These are phyloP conservation scores for Ptychobarbus kaznakovi DNA, from an alignment of 2,797 vertebrate genomes.

Conservation along the genomic window DNA sequence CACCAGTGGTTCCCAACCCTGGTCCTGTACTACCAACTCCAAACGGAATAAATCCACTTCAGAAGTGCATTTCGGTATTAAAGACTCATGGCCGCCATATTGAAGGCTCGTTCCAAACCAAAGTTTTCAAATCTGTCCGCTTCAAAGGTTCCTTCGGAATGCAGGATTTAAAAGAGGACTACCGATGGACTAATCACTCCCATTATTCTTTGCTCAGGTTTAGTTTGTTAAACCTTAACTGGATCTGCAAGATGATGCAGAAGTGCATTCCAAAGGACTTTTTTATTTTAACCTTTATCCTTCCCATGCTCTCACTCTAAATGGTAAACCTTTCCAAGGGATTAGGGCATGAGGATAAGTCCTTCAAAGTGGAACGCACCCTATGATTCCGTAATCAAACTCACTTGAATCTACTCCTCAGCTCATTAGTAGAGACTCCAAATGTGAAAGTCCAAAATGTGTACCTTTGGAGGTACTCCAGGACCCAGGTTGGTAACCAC, in stretches of 20 bases:
- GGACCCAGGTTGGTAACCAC: not conserved
- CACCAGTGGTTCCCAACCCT: not conserved
- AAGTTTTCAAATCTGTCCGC: not conserved
- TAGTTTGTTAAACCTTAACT: not conserved
- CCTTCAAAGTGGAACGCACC: not conserved
- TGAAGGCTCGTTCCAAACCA: not conserved
- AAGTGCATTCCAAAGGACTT: not conserved
- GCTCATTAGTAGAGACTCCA: not conserved
- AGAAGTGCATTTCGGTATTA: not conserved
- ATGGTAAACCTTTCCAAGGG: not conserved
- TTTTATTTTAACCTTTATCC: not conserved
- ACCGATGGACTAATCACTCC: not conserved
- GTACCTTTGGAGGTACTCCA: not conserved
- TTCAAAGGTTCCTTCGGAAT: not conserved
- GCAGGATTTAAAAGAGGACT: not conserved
- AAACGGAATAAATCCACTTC: not conserved
- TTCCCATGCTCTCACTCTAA: not conserved
- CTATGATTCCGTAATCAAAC: not conserved
- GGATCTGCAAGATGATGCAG: not conserved
- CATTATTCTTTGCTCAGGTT: not conserved
- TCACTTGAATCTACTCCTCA: not conserved
- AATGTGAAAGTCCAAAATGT: not conserved
- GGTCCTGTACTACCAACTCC: not conserved
- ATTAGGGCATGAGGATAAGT: not conserved
- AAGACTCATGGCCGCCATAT: not conserved